Evolutionary conservation across 23 tunicate genomes (phyloP).

Genomic region (Clavelina lepadiformis): DNA sequence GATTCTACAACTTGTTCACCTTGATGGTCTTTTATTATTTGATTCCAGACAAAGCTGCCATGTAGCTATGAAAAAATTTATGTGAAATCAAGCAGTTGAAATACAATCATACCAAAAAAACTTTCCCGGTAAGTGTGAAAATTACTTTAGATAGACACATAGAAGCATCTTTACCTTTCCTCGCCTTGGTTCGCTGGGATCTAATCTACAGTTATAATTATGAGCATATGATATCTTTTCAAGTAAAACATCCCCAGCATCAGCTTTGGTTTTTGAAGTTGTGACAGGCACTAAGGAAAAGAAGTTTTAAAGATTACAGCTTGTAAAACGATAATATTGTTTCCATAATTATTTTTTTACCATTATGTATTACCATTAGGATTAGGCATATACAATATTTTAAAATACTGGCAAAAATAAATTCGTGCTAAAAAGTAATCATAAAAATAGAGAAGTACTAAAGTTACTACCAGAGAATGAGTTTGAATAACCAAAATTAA

Average conservation of each 20-base stretch:
- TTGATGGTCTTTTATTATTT: conserved; percentile 20
- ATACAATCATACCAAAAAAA: too few relatives aligned
- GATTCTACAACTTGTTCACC: conserved; percentile 40
- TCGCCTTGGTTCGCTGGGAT: conserved; percentile 49
- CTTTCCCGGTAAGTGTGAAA: too few relatives aligned
- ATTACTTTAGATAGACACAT: neutral
- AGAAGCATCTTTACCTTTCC: conserved; percentile 45
- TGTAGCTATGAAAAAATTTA: conserved; percentile 37
- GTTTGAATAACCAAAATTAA: too few relatives aligned
- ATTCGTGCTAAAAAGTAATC: too few relatives aligned
- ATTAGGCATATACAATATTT: too few relatives aligned
- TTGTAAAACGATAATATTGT: neutral
- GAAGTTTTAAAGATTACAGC: neutral
- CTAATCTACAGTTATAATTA: conserved; percentile 41
- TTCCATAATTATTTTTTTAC: neutral
- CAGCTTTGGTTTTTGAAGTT: conserved; percentile 20
- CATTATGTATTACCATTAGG: neutral
- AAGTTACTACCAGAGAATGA: too few relatives aligned
- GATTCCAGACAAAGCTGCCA: conserved; percentile 78
- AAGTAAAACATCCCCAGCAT: conserved; percentile 48
- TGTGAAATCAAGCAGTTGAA: too few relatives aligned
- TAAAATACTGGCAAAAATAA: too few relatives aligned
- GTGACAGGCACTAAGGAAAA: conserved; percentile 54
- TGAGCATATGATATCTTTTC: conserved; percentile 69
- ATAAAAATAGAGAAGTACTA: too few relatives aligned